Evolutionary conservation across 2,113 vertebrate genomes (phyloP), one percentile per base, ranked within the genome.

Genomic region (Isurus oxyrinchus): DNA sequence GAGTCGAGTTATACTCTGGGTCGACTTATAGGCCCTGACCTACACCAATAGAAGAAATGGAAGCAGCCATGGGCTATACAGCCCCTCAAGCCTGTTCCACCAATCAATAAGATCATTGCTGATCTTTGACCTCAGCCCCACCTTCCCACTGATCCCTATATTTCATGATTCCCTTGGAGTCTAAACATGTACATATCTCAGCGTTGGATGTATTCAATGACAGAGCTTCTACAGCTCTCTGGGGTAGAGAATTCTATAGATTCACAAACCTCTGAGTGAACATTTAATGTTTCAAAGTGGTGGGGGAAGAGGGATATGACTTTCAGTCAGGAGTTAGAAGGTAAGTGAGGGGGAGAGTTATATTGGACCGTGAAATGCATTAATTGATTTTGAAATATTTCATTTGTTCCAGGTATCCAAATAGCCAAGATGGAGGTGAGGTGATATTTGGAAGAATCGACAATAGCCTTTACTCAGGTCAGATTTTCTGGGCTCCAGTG

Each of bases 401-500:
- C 10, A 84, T 55, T 19, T 94, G 67, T 25, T 90, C 69, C 96
- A 97, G 97, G 63, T 53, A 23, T 40, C 96, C 57, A 66, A 91
- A 91, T 8, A 91, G 87, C 27, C 63, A 97, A 49, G 95, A 97
- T 96, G 97, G 97, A 94, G 98, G 97, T 79, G 97, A 97, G 96
- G 96, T 97, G 57, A 93, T 97, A 67, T 97, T 98, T 0, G 97
- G 97, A 96, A 97, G 61, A 19, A 96, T 97, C 35, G 97, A 98
- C 96, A 61, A 0, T 66, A 97, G 25, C 88, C 21, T 96, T 96
- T 98, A 97, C 96, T 95, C 96, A 95, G 97, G 97, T 8, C 66
- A 97, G 81, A 97, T 98, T 97, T 61, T 88, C 96, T 98, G 97
- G 97, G 97, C 97, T 19, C 97, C 97, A 0, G 97, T 97, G 88